Evolutionary conservation across 2,797 vertebrate species (phyloP).

Genomic region (Anas capensis): DNA sequence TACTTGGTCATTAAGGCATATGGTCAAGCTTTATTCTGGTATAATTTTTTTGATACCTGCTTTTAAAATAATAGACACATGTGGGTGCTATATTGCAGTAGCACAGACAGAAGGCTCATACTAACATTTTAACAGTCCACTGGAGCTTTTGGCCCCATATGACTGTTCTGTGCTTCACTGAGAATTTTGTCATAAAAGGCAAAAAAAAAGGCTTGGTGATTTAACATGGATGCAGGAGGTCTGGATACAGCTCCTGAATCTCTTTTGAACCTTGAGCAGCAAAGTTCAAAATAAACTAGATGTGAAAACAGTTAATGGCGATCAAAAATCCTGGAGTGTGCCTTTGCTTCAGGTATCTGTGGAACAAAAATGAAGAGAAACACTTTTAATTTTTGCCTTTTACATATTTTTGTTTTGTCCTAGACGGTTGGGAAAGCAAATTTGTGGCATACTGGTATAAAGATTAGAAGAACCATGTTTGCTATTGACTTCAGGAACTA

Average conservation of each 20-base stretch:
- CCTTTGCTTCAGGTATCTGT: neutral
- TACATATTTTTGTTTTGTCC: neutral
- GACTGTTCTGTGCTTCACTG: neutral
- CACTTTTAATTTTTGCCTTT: neutral
- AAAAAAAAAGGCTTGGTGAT: neutral
- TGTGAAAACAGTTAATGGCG: neutral
- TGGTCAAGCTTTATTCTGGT: neutral
- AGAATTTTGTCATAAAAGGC: neutral
- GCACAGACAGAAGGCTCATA: neutral
- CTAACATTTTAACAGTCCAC: neutral
- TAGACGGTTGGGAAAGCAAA: neutral
- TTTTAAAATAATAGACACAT: neutral
- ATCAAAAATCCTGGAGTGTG: neutral
- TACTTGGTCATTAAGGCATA: neutral
- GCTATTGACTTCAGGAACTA: neutral
- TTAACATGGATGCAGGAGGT: neutral
- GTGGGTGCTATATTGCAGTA: neutral
- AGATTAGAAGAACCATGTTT: neutral
- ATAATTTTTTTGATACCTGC: neutral
- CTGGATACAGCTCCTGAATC: neutral
- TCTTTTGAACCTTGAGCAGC: neutral
- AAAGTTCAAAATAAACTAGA: neutral
- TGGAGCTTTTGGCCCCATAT: neutral
- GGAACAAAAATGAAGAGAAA: neutral
- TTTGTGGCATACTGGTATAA: neutral